Conservation (phyloP, 1,140 invertebrate genomes). For the Diabrotica undecimpunctata region DNA sequence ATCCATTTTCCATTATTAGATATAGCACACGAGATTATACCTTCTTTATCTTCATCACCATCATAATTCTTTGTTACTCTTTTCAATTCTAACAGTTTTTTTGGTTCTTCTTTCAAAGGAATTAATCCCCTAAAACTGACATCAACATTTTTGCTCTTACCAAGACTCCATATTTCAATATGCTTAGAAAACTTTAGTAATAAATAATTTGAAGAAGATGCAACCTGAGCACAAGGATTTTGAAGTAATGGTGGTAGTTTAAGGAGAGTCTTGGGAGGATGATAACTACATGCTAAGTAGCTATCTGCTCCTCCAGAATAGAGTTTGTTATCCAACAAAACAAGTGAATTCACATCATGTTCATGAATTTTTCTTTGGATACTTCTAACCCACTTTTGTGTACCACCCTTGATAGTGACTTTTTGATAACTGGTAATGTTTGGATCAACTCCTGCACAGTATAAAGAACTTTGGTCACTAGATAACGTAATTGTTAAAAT, state of each 20-base stretch:
- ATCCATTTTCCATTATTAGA: slow-evolving; percentile 66
- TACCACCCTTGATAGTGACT: slow-evolving; percentile 56
- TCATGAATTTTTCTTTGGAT: slow-evolving; percentile 73
- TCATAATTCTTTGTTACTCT: slow-evolving; percentile 33
- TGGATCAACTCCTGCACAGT: slow-evolving; percentile 80
- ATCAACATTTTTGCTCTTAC: slow-evolving; percentile 32
- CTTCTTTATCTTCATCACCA: slow-evolving; percentile 57
- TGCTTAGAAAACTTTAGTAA: slow-evolving; percentile 61
- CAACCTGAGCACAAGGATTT: slow-evolving; percentile 57
- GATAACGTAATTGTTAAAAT: slow-evolving; percentile 69
- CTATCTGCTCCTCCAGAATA: slow-evolving; percentile 78
- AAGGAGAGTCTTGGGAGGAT: slow-evolving; percentile 60
- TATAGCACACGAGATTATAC: slow-evolving; percentile 63
- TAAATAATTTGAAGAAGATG: slow-evolving; percentile 56
- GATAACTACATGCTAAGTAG: slow-evolving; percentile 64
- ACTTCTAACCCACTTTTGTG: slow-evolving; percentile 73
- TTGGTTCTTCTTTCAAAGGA: slow-evolving; percentile 51
- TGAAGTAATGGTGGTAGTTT: slow-evolving; percentile 70
- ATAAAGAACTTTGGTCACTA: slow-evolving; percentile 66
- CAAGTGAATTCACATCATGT: slow-evolving; percentile 77
- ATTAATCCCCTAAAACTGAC: slow-evolving; percentile 32
- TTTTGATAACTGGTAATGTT: slow-evolving; percentile 67
- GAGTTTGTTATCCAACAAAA: slow-evolving; percentile 60
- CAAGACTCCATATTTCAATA: slow-evolving; percentile 57
- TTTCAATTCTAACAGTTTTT: slow-evolving; percentile 61